These are phyloP conservation scores for Allolobophora icterica DNA, from an alignment of 2,888 invertebrate species.

Conservation along the genomic window DNA sequence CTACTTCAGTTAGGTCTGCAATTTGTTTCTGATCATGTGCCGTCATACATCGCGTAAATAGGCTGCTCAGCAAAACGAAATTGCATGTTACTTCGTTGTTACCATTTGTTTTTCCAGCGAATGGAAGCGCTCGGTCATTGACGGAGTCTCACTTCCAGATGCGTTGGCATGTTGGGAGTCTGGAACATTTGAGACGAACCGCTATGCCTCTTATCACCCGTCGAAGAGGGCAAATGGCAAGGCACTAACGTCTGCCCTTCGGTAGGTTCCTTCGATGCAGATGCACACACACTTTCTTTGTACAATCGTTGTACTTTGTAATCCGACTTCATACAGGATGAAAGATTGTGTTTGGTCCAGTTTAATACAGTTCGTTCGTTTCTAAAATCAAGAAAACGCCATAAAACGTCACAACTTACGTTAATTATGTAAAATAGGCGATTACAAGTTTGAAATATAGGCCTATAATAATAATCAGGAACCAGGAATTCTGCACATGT, in stretches of 20 bases:
- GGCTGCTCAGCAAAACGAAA: too few relatives aligned
- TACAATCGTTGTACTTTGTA: not conserved
- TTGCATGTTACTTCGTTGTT: too few relatives aligned
- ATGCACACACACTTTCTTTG: not conserved
- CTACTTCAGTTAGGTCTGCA: too few relatives aligned
- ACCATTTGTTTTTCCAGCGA: conserved; percentile 41
- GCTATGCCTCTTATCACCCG: conserved; percentile 34
- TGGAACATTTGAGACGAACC: conserved; percentile 48
- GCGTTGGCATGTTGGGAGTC: conserved; percentile 25
- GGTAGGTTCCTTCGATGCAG: not conserved
- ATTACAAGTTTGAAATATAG: not conserved
- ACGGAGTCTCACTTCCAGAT: conserved; percentile 19
- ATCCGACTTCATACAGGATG: not conserved
- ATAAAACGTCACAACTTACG: not conserved
- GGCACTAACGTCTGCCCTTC: not conserved
- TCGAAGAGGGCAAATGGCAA: not conserved
- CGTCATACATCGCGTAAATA: too few relatives aligned
- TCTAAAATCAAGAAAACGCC: not conserved
- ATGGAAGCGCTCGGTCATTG: conserved; percentile 13
- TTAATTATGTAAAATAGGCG: not conserved
- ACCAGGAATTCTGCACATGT: too few relatives aligned
- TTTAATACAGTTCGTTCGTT: not conserved
- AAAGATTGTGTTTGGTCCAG: not conserved
- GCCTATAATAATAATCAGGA: not conserved
- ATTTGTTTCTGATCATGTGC: too few relatives aligned